These are phyloP conservation scores for Dermatophagoides farinae DNA, from an alignment of 1,140 invertebrate species.

Conservation along the genomic window DNA sequence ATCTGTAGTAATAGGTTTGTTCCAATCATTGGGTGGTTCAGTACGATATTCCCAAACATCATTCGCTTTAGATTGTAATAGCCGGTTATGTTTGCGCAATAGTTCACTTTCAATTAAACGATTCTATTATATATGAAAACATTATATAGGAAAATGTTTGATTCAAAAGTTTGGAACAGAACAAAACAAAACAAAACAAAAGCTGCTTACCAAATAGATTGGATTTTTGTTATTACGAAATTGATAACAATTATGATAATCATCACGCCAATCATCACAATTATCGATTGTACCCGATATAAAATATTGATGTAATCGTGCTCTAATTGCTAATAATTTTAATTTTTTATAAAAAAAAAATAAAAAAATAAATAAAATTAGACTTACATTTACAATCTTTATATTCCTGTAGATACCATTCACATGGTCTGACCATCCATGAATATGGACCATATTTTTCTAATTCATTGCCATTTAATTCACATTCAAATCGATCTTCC, in stretches of 20 bases:
- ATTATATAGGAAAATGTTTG: neutral
- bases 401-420: constrained; percentile 12
- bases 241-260: neutral
- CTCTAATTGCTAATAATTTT: neutral
- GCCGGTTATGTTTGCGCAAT: neutral
- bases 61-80: constrained; percentile 1
- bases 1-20: neutral
- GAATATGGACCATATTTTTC: neutral
- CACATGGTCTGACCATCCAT: constrained; percentile 9
- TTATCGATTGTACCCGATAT: neutral
- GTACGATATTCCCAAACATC: constrained; percentile 9
- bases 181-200: neutral
- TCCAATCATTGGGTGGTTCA: constrained; percentile 4
- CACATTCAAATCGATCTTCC: neutral
- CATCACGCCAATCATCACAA: constrained; percentile 4
- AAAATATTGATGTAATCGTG: constrained; percentile 6
- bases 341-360: neutral
- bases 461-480: neutral
- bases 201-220: neutral
- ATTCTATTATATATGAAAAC: neutral
- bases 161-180: neutral
- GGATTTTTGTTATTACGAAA: neutral
- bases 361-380: neutral
- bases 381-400: constrained; percentile 9
- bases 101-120: neutral